These are phyloP conservation scores for Luffia ferchaultella DNA, from an alignment of 2,888 invertebrate genomes.

Conservation along the genomic window DNA sequence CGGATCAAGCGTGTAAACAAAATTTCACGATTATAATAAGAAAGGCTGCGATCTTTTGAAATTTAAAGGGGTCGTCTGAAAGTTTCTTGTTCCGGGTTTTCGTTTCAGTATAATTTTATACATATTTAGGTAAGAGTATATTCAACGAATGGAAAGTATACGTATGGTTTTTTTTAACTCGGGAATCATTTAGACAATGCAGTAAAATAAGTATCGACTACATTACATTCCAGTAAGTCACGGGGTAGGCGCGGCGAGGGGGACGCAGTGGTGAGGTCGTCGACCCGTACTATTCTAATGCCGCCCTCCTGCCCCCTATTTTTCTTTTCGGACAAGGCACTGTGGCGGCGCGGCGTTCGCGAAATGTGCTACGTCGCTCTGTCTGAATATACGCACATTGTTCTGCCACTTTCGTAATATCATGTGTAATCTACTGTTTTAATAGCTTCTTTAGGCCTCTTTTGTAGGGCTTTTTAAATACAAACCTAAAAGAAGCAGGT, in stretches of 20 bases:
- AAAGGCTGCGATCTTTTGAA: not conserved
- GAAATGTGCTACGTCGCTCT: conserved; percentile 48
- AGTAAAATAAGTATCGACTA: not conserved
- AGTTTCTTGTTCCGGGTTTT: too few species aligned
- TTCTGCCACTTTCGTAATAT: conserved; percentile 46
- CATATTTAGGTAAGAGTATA: too few species aligned
- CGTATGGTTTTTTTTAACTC: too few species aligned
- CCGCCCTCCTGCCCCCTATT: conserved; percentile 32
- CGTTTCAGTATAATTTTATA: too few species aligned
- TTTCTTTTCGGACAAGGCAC: conserved; percentile 56
- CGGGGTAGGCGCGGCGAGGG: conserved; percentile 5
- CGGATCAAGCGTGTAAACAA: not conserved
- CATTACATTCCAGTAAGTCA: conserved; percentile 1
- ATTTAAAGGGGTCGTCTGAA: not conserved
- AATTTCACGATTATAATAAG: not conserved
- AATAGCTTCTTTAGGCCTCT: conserved; percentile 24
- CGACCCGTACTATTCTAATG: conserved; percentile 35
- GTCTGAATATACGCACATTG: conserved; percentile 51
- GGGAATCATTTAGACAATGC: too few species aligned
- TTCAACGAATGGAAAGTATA: too few species aligned
- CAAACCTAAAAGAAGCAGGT: too few species aligned
- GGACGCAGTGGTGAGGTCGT: conserved; percentile 31
- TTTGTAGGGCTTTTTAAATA: too few species aligned
- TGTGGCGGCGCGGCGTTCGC: conserved; percentile 19
- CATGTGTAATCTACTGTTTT: conserved; percentile 39